Evolutionary conservation across 2,113 vertebrate species (phyloP).

Genomic region (Steatornis caripensis): DNA sequence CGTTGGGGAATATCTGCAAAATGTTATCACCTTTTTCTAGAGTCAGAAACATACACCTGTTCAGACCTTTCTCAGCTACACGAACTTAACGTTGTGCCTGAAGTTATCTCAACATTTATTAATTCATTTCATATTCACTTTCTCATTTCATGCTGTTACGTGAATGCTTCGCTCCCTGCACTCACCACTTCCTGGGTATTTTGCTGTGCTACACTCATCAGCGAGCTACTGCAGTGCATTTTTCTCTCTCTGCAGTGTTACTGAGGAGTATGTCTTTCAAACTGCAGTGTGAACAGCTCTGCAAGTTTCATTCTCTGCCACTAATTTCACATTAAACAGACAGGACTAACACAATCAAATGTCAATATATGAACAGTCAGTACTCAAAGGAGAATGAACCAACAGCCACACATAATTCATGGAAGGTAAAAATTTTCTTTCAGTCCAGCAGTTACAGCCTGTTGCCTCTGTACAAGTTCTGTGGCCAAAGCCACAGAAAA

Average conservation of each 20-base stretch:
- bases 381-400: not conserved
- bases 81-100: not conserved
- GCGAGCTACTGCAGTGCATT: not conserved
- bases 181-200: not conserved
- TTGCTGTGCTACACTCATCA: not conserved
- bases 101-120: not conserved
- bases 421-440: not conserved
- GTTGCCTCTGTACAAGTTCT: not conserved
- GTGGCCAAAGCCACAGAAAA: not conserved
- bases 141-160: not conserved
- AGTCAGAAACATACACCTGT: not conserved
- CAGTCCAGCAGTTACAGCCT: not conserved
- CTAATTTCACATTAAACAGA: not conserved
- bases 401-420: not conserved
- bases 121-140: not conserved
- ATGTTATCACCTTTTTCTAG: not conserved
- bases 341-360: fast-evolving
- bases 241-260: not conserved
- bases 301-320: not conserved
- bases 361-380: not conserved
- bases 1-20: not conserved
- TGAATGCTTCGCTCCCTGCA: not conserved
- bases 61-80: not conserved
- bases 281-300: not conserved
- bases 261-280: not conserved